These are phyloP conservation scores for Synchiropus splendidus DNA, from an alignment of 2,113 vertebrate genomes.

Conservation along the genomic window DNA sequence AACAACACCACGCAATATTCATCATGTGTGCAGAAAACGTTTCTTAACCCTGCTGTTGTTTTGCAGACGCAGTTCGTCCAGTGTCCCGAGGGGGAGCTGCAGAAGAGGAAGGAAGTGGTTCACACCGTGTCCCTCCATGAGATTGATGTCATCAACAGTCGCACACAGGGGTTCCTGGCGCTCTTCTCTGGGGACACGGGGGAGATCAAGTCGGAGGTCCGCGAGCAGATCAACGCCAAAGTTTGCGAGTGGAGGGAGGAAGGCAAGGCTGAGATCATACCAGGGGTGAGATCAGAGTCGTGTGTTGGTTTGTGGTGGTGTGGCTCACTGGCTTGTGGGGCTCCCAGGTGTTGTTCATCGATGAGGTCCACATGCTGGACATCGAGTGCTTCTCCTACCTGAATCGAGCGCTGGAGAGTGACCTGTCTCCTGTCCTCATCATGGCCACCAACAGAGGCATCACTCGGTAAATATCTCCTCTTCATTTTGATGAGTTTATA, in stretches of 20 bases:
- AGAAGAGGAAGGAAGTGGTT: conserved; percentile 90
- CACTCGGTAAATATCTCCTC: conserved; percentile 66
- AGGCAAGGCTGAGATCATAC: conserved; percentile 88
- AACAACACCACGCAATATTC: too few species aligned
- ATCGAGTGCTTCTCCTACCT: conserved; percentile 92
- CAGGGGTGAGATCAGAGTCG: conserved; percentile 65
- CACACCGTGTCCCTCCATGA: conserved; percentile 89
- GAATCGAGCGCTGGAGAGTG: conserved; percentile 85
- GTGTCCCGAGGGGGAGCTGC: conserved; percentile 88
- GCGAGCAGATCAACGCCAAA: conserved; percentile 91
- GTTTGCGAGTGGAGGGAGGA: conserved; percentile 92
- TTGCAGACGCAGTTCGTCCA: conserved; percentile 87
- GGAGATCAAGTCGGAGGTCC: conserved; percentile 88
- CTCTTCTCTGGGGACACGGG: conserved; percentile 91
- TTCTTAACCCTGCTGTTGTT: neutral
- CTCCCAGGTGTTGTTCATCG: conserved; percentile 91
- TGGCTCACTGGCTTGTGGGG: neutral
- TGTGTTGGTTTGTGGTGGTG: neutral
- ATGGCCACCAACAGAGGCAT: conserved; percentile 92
- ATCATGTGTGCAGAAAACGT: neutral
- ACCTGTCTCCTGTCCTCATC: conserved; percentile 85
- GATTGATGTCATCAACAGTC: conserved; percentile 92
- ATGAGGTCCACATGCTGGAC: conserved; percentile 91
- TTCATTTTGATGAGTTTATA: neutral
- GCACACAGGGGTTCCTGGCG: conserved; percentile 89